These are phyloP conservation scores for Rhynchonycteris naso DNA, from an alignment of 2,797 vertebrate species.

Conservation along the genomic window DNA sequence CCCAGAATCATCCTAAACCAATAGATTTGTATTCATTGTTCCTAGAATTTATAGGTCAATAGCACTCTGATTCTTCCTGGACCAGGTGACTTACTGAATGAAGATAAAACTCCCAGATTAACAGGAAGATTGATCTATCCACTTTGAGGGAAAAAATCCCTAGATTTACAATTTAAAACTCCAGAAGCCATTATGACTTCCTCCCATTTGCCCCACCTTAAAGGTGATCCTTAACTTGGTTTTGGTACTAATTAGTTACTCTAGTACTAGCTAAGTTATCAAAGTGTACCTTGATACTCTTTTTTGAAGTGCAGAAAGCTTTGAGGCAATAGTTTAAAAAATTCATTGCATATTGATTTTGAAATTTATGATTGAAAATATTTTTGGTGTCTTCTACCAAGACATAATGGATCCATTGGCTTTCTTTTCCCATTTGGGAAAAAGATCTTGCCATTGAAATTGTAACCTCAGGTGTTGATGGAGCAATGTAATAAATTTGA, in stretches of 20 bases:
- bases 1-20: background rate
- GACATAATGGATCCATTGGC: background rate
- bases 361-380: background rate
- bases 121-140: background rate
- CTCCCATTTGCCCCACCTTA: background rate
- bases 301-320: constrained; percentile 11
- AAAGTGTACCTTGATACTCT: background rate
- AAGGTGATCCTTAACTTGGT: background rate
- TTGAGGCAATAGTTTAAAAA: background rate
- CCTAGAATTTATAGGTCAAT: background rate
- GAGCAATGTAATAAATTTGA: background rate
- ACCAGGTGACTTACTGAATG: background rate
- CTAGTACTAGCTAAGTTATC: background rate
- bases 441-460: background rate
- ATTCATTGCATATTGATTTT: background rate
- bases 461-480: background rate
- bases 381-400: background rate
- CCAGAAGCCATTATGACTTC: background rate
- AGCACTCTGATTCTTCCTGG: constrained; percentile 15
- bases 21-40: background rate
- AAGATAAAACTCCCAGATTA: background rate
- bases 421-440: background rate
- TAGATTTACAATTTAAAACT: background rate
- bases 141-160: background rate
- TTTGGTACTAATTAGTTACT: background rate